Evolutionary conservation across 2,113 vertebrate species (phyloP).

Genomic region (Antigone vipio): DNA sequence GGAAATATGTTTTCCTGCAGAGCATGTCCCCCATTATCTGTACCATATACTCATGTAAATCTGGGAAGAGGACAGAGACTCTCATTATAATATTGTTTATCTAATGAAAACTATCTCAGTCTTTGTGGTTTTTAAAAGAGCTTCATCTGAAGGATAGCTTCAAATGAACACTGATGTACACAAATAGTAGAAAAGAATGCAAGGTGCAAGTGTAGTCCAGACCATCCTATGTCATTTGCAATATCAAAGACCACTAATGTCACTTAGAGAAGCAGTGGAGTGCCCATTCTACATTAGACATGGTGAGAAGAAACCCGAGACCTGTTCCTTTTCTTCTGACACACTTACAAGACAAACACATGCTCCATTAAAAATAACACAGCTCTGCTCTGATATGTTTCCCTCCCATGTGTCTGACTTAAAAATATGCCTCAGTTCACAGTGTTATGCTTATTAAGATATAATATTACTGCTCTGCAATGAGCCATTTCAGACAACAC

Average conservation of each 20-base stretch:
- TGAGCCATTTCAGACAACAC: constrained; percentile 20
- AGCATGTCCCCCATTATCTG: not conserved
- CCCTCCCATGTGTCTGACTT: constrained; percentile 58
- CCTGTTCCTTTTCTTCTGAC: constrained; percentile 29
- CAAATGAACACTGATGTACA: not conserved
- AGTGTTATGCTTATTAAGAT: constrained; percentile 58
- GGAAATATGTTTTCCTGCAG: not conserved
- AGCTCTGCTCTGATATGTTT: constrained; percentile 66
- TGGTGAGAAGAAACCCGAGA: constrained; percentile 75
- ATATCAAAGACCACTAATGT: not conserved
- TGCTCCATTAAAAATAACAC: constrained; percentile 85
- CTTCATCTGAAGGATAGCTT: not conserved
- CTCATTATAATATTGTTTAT: not conserved
- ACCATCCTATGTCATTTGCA: not conserved
- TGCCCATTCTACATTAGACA: not conserved
- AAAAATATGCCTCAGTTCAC: constrained; percentile 70
- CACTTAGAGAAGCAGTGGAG: not conserved
- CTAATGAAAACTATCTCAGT: not conserved
- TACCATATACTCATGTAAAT: not conserved
- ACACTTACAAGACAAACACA: constrained; percentile 80
- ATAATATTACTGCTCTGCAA: constrained; percentile 65
- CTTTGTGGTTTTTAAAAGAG: not conserved
- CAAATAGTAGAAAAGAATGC: not conserved
- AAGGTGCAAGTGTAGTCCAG: not conserved
- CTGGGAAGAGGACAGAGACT: not conserved